Evolutionary conservation across 2,113 vertebrate species (phyloP), one percentile per base, ranked within the genome.

Genomic region (Thomomys bottae): DNA sequence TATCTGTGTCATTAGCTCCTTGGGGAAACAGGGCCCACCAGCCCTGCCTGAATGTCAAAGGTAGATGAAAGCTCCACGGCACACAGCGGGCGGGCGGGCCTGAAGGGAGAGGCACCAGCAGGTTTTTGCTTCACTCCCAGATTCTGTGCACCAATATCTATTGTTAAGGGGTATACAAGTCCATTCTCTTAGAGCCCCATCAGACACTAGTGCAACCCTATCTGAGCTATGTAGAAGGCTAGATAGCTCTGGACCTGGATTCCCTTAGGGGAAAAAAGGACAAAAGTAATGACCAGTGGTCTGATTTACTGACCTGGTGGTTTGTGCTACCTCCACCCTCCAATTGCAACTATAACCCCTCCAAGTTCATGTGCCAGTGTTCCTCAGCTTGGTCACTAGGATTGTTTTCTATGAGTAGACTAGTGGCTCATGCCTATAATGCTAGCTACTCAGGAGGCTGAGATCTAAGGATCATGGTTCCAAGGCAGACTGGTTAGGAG

Each of bases 331-430:
- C 12, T 67, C 32, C 2, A 15, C 30, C n/a, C 36, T 61, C 63
- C 21, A 20, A 1, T 0, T 5, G 4, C 17, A 75, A 0, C 11
- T 17, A 68, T 54, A 54, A 63, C 8, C 18, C 5, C 11, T 17
- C 40, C 72, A 91, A 49, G 21, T 8, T 36, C 57, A 30, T 34
- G 5, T 9, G 26, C 36, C 32, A 30, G 54, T 8, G 15, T 28
- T 6, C 32, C 36, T 17, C 23, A 40, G 21, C 21, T 32, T 42
- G 49, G 59, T 38, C 49, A 34, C 34, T 4, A 66, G 40, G 68
- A 71, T 36, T 14, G 6, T 24, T 3, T 78, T 85, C 73, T 45
- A n/a, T 8, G 23, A 71, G 14, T 1, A 15, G 49, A 54, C 15
- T 14, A 54, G 49, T 3, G 49, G 15, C 49, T 54, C 49, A 54